Base-by-base conservation (phyloP, 1,140 invertebrate genomes). In the Halictus rubicundus region DNA sequence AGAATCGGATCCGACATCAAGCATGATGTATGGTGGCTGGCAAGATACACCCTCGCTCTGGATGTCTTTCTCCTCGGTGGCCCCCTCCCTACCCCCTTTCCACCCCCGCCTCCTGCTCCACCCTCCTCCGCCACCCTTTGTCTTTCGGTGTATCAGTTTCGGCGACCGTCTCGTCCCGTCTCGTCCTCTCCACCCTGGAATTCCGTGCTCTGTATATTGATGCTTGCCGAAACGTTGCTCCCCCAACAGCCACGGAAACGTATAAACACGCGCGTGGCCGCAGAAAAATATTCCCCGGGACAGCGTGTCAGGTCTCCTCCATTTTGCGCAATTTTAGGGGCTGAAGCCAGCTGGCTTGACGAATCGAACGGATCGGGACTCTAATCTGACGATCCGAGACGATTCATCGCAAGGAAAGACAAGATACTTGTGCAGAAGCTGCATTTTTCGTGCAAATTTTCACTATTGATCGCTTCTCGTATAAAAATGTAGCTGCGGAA, bases 131-230 rank as follows among this genome's bases (percentile, higher is more conserved):
- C 49, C 49, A 5, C 49, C 49, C 49, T 78, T 78, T 70, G 63
- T 63, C 63, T 76, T 59, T 65, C 61, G 39, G 23, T 64, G 68
- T 71, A 78, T 71, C 68, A 27, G 85, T 89, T 92, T 87, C 90
- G 90, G 90, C 88, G 87, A 72, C 78, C 70, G 88, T 91, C 64
- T 69, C 74, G 63, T 63, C 71, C 37, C 42, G 57, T 9, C 12
- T 46, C 19, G 32, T 54, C 25, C 27, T 42, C 46, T 75, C 32
- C 49, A 59, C 80, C 52, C 60, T 72, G 83, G 84, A 90, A 91
- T 90, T 92, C 87, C 92, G 92, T 92, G 92, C 91, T 76, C 79
- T 82, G 92, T 92, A 92, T 93, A 92, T 92, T 91, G 91, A 93
- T 92, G 92, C 82, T 84, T 83, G 73, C 83, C 87, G 61, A 70